Evolutionary conservation across 37 sponge, comb jelly and placozoan species (phyloP), one percentile per base, ranked within the genome.

Genomic region (Halichondria panicea): DNA sequence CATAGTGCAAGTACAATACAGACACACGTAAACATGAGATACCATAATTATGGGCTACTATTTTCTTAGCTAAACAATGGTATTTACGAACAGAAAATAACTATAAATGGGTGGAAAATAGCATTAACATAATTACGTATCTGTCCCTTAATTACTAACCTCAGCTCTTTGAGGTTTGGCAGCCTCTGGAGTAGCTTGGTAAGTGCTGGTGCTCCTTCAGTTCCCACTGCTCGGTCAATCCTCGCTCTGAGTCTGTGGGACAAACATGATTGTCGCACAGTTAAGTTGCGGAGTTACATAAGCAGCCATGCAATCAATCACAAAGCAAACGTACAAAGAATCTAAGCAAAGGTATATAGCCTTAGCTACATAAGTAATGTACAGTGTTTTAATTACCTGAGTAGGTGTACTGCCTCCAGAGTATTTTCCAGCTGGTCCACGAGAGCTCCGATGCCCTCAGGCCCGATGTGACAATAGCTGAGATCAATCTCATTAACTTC

Each of bases 381-480:
- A 31, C 11, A n/a, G n/a, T n/a, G n/a, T n/a, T n/a, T 31, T 64
- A 35, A 8, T 31, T 68, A 72, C 73, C 73, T 54, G 33, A 72
- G 58, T 27, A 57, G 24, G 27, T 57, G 21, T 4, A 66, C 37
- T 40, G 50, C 53, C 6, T 18, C 3, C 2, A 71, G 30, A 1
- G 35, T 7, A 3, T 52, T 3, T 7, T 30, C 11, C 37, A 71
- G 28, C 55, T 77, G 36, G 55, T 77, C 0, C 4, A 35, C 55
- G n/a, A 82, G 24, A 4, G 75, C 69, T 8, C 52, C 45, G 32
- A 82, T 39, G 6, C 83, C 83, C 13, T 8, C 68, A 13, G 75
- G 57, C 12, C 68, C 75, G 13, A 74, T 43, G 25, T 82, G 83
- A 61, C 75, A 75, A 30, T 79, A 79, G 34, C 61, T 66, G 38